Evolutionary conservation across 2,888 invertebrate species (phyloP).

Genomic region (Lymantria dispar): DNA sequence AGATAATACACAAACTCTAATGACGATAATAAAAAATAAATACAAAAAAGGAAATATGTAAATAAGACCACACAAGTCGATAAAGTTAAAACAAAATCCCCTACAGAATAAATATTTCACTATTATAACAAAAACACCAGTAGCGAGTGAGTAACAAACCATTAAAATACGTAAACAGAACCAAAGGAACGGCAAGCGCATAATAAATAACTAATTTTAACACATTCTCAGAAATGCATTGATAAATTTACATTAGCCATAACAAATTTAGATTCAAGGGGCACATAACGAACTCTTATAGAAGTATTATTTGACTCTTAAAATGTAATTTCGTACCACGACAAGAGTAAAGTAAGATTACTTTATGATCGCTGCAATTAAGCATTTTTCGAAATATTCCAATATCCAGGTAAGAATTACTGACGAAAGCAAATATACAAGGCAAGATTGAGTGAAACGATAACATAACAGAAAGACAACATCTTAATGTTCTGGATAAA

Average conservation of each 20-base stretch:
- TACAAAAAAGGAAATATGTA: conserved; percentile 1
- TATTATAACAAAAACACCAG: conserved; percentile 55
- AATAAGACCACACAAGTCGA: conserved; percentile 48
- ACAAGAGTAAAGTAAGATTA: too few relatives aligned
- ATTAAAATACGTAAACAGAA: conserved; percentile 56
- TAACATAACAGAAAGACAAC: too few relatives aligned
- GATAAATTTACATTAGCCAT: conserved; percentile 33
- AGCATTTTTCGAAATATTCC: too few relatives aligned
- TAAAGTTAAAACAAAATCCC: conserved; percentile 48
- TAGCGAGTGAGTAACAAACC: conserved; percentile 56
- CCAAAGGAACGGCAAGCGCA: conserved; percentile 42
- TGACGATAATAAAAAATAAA: neutral
- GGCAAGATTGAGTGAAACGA: too few relatives aligned
- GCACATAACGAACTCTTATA: too few relatives aligned
- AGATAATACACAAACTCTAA: neutral
- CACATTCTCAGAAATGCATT: conserved; percentile 49
- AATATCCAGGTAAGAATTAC: too few relatives aligned
- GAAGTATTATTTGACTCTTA: too few relatives aligned
- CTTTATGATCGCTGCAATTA: too few relatives aligned
- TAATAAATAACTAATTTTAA: conserved; percentile 54
- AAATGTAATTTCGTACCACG: too few relatives aligned
- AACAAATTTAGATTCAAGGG: conserved; percentile 3
- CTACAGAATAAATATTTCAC: conserved; percentile 54
- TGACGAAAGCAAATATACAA: too few relatives aligned
- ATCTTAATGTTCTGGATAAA: too few relatives aligned